Conservation (phyloP, 2,797 vertebrate species). For the Aphelocoma californica region DNA sequence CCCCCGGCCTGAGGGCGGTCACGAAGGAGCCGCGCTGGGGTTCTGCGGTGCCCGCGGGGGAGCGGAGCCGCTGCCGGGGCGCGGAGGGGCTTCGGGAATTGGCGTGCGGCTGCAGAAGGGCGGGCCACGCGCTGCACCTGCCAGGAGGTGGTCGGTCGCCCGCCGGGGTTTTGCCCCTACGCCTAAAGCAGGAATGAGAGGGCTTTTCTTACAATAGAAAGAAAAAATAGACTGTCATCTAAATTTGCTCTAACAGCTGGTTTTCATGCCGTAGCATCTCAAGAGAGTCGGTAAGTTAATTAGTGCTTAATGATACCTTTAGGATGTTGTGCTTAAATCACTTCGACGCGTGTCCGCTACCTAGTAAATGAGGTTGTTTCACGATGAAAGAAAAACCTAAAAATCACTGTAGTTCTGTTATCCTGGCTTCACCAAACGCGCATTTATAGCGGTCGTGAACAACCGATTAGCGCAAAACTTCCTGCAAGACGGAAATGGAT, state of each 20-base stretch:
- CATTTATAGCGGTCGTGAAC: background rate
- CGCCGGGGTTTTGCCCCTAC: background rate
- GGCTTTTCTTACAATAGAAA: background rate
- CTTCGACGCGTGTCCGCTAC: rapidly evolving
- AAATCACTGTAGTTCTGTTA: background rate
- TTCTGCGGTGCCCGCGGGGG: background rate
- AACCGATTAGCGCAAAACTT: slow-evolving; percentile 19
- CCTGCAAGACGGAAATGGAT: background rate
- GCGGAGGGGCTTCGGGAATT: background rate
- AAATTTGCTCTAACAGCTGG: background rate
- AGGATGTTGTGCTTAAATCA: background rate
- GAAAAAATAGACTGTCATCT: background rate
- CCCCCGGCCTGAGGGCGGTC: background rate
- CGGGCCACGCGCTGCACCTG: background rate
- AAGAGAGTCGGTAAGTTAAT: background rate
- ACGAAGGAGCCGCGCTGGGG: background rate
- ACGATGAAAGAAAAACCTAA: background rate
- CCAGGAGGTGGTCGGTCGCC: background rate
- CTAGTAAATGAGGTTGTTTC: background rate
- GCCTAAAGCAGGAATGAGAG: background rate
- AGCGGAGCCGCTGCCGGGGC: background rate
- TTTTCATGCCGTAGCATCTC: background rate
- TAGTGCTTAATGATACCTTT: background rate
- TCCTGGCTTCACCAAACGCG: background rate
- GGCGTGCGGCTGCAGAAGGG: background rate